These are phyloP conservation scores for Prosopocoilus inquinatus DNA, from an alignment of 2,888 invertebrate species.

Conservation along the genomic window DNA sequence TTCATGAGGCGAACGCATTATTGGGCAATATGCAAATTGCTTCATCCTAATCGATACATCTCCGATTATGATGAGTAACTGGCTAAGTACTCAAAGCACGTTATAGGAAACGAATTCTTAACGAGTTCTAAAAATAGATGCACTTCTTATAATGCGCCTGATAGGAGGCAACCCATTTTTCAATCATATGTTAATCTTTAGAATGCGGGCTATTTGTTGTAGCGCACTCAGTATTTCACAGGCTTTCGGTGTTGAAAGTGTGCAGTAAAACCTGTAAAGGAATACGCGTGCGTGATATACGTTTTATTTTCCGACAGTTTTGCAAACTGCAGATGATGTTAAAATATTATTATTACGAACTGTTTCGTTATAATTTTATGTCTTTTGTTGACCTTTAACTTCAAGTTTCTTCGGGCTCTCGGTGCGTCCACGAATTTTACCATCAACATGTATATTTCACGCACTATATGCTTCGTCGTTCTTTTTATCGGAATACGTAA, in stretches of 20 bases:
- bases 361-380: not conserved
- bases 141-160: slow-evolving; percentile 6
- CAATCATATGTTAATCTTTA: slow-evolving; percentile 12
- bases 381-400: not conserved
- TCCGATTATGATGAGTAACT: no score
- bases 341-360: not conserved
- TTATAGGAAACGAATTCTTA: slow-evolving; percentile 12
- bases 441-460: no score
- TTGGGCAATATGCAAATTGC: no score
- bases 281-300: no score
- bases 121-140: slow-evolving; percentile 15
- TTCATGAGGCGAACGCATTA: no score
- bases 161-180: slow-evolving; percentile 16
- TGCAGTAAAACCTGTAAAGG: no score
- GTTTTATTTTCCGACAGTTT: no score
- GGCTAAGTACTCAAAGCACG: slow-evolving; percentile 3
- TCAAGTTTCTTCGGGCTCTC: not conserved
- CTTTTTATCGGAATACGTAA: no score
- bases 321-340: no score
- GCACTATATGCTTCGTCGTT: no score
- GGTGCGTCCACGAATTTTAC: no score
- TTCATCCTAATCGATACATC: no score
- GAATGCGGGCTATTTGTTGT: not conserved
- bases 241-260: not conserved
- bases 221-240: not conserved